phyloP scores from a whole-genome alignment of 2,113 vertebrate species.

The Oxygymnocypris stewartii region DNA sequence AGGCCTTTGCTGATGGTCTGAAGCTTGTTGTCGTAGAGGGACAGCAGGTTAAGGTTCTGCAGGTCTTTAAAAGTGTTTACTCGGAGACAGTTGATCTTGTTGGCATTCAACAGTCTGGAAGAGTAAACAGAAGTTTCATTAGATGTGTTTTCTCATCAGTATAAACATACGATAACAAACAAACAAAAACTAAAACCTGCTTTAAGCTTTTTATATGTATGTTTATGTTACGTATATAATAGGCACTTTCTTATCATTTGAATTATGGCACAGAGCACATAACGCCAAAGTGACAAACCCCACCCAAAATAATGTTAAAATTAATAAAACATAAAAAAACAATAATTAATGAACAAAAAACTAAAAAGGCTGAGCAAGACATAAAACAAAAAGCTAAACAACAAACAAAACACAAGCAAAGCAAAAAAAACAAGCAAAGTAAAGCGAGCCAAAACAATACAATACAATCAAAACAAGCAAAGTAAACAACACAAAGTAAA shows the following conservation, averaged over 20 bases:
- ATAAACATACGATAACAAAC: neutral
- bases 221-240: neutral
- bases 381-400: neutral
- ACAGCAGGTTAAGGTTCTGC: conserved; percentile 95
- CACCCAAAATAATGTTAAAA: neutral
- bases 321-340: neutral
- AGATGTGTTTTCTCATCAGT: neutral
- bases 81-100: conserved; percentile 98
- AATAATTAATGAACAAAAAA: neutral
- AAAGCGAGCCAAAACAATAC: neutral
- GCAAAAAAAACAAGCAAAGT: neutral
- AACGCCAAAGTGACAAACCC: neutral
- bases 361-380: neutral
- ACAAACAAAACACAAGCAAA: neutral
- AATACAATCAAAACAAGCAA: too few relatives aligned
- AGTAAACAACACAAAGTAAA: neutral
- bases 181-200: neutral
- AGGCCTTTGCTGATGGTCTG: conserved; percentile 97
- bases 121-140: conserved; percentile 55
- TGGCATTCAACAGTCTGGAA: conserved; percentile 95
- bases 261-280: neutral
- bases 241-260: neutral
- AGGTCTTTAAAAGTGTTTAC: conserved; percentile 98
- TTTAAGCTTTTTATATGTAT: neutral
- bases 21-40: conserved; percentile 98